phyloP scores from a whole-genome alignment of 2,888 invertebrate species.

The Ormyrus pomaceus region DNA sequence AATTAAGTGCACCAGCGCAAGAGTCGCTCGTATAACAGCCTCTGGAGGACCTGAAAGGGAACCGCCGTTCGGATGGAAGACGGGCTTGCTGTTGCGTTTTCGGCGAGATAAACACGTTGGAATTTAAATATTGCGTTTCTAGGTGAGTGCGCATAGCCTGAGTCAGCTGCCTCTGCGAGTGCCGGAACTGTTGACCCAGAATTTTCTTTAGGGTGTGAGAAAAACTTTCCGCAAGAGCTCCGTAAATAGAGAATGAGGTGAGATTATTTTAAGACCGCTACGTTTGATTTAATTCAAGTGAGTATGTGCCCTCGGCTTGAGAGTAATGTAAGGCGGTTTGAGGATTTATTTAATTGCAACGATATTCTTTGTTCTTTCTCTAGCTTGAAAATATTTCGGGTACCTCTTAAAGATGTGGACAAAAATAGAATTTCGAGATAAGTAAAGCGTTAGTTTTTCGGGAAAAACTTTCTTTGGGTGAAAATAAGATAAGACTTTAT shows the following conservation, averaged over 20 bases:
- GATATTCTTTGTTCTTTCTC: not conserved
- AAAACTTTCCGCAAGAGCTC: not conserved
- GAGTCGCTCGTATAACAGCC: conserved; percentile 14
- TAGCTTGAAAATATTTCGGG: no score
- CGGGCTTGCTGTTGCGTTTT: not conserved
- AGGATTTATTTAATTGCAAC: conserved; percentile 3
- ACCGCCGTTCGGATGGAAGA: no score
- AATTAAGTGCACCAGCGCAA: conserved; percentile 60
- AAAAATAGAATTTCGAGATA: no score
- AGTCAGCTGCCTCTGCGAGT: not conserved
- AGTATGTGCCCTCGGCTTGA: not conserved
- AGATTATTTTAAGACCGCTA: conserved; percentile 17
- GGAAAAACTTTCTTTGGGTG: no score
- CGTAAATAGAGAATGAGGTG: conserved; percentile 14
- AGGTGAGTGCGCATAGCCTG: no score
- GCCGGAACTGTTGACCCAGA: conserved; percentile 17
- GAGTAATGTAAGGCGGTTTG: not conserved
- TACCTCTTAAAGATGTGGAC: no score
- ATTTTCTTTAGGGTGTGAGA: not conserved
- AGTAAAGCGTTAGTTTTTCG: no score
- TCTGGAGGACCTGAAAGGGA: not conserved
- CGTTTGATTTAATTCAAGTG: not conserved
- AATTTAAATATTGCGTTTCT: conserved; percentile 34
- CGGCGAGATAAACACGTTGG: conserved; percentile 21
- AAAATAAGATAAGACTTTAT: no score